Evolutionary conservation across 2,888 invertebrate genomes (phyloP), one percentile per base, ranked within the genome.

Genomic region (Marronus borbonicus): DNA sequence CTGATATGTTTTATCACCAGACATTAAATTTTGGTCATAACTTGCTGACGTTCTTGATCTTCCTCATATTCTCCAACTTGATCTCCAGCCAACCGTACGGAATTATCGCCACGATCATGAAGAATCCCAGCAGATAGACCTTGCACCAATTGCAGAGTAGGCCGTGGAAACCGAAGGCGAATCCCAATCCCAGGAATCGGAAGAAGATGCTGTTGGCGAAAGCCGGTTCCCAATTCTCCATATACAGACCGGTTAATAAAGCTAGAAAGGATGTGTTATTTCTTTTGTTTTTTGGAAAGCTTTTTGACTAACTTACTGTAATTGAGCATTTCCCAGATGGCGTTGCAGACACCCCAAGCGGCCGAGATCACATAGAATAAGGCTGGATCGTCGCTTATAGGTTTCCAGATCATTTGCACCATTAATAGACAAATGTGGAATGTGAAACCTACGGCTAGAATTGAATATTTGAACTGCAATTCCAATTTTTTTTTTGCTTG

Each of bases 301-400:
- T 24, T 24, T 24, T 24, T n/a, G 39, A 36, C 3, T 44, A 49
- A 20, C 88, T 87, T 84, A 89, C 89, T 87, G 77, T 91, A 92
- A 89, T 90, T 91, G 50, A 92, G 85, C 77, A 95, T 94, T 85
- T 96, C 95, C 96, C 96, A 96, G 82, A 96, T 93, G 24, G 95
- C 94, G 76, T 95, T 95, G 87, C 96, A 96, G 2, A 96, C 95
- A 17, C 95, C 96, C 96, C 96, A 96, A 0, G 95, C 94, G 0
- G 96, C 95, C 2, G 95, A 94, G 72, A 96, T 94, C 28, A 96
- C 94, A 82, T 95, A 95, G 79, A 96, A 95, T 74, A 96, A 89
- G 0, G 95, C 96, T 17, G 95, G 92, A 84, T 96, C 96, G 76
- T 95, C 95, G 79, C 92, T 92, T 0, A 94, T 94, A 0, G 96